phyloP scores from a whole-genome alignment of 1,140 invertebrate genomes.

The Epicauta chinensis region DNA sequence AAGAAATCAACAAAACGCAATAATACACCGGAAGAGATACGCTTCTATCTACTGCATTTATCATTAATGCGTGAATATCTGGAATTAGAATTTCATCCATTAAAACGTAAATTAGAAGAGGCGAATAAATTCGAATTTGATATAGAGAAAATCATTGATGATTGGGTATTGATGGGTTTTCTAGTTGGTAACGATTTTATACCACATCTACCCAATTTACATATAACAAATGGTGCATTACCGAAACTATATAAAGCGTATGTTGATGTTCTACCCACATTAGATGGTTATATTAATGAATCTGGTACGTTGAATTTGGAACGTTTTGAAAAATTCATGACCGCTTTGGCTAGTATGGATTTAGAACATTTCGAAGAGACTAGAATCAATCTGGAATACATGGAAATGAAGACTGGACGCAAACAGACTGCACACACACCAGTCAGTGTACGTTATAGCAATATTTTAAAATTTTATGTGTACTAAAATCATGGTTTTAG shows the following conservation, averaged over 20 bases:
- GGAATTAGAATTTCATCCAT: conserved; percentile 77
- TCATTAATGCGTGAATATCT: conserved; percentile 90
- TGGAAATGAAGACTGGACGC: conserved; percentile 67
- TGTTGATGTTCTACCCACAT: conserved; percentile 74
- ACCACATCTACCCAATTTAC: conserved; percentile 87
- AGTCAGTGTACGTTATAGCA: conserved; percentile 3
- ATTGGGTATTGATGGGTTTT: conserved; percentile 85
- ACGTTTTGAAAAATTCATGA: conserved; percentile 83
- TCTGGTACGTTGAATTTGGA: conserved; percentile 74
- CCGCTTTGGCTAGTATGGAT: conserved; percentile 71
- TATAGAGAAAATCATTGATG: conserved; percentile 73
- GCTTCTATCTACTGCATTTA: conserved; percentile 88
- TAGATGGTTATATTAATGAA: conserved; percentile 95
- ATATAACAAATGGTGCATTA: conserved; percentile 85
- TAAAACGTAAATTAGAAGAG: conserved; percentile 58
- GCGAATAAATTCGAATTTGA: conserved; percentile 59
- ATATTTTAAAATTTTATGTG: background rate
- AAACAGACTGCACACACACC: conserved; percentile 17
- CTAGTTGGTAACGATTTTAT: conserved; percentile 97
- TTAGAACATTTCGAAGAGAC: conserved; percentile 77
- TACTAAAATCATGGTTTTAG: background rate
- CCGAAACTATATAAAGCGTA: conserved; percentile 84
- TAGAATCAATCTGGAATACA: conserved; percentile 79
- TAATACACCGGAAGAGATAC: conserved; percentile 77
- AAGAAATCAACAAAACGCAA: conserved; percentile 52